phyloP scores from a whole-genome alignment of 2,888 invertebrate species.

The Brachypterus glaber region DNA sequence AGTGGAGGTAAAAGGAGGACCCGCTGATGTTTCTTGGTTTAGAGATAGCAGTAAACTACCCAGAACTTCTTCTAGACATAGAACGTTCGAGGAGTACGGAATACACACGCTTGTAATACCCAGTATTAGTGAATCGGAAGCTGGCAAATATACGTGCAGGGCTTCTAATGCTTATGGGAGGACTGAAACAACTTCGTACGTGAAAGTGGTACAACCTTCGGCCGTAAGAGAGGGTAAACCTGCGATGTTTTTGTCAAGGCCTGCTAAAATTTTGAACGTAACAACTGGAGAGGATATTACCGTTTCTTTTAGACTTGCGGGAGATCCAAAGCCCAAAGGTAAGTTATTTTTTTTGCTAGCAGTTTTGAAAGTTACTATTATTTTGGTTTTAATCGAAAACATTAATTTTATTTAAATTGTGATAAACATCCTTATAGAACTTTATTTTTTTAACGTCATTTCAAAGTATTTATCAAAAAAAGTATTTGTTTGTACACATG shows the following conservation, averaged over 20 bases:
- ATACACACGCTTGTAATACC: slow-evolving; percentile 65
- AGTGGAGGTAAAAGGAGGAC: slow-evolving; percentile 64
- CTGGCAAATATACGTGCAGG: slow-evolving; percentile 67
- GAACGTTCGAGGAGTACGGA: slow-evolving; percentile 57
- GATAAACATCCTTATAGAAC: no score
- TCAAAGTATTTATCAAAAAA: no score
- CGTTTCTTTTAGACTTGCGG: slow-evolving; percentile 71
- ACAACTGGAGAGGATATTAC: slow-evolving; percentile 73
- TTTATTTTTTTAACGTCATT: no score
- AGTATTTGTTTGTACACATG: no score
- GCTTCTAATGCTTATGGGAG: slow-evolving; percentile 65
- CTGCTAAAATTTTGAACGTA: slow-evolving; percentile 65
- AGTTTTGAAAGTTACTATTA: slow-evolving; percentile 9
- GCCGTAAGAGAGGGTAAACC: slow-evolving; percentile 59
- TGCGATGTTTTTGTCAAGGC: slow-evolving; percentile 69
- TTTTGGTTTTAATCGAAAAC: slow-evolving; percentile 8
- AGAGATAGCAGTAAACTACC: slow-evolving; percentile 49
- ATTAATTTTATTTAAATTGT: background rate
- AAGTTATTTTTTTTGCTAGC: slow-evolving; percentile 22
- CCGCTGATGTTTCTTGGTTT: slow-evolving; percentile 69
- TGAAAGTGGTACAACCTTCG: slow-evolving; percentile 56
- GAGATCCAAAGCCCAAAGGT: slow-evolving; percentile 82
- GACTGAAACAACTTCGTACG: slow-evolving; percentile 62
- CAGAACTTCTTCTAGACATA: slow-evolving; percentile 52
- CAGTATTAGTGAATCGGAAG: slow-evolving; percentile 61